A percentile compares a stretch with the other conserved stretches of the same genome.
These are phyloP conservation scores for Lasioglossum pauxillum DNA, from an alignment of 2,888 invertebrate genomes.

Conservation along the genomic window DNA sequence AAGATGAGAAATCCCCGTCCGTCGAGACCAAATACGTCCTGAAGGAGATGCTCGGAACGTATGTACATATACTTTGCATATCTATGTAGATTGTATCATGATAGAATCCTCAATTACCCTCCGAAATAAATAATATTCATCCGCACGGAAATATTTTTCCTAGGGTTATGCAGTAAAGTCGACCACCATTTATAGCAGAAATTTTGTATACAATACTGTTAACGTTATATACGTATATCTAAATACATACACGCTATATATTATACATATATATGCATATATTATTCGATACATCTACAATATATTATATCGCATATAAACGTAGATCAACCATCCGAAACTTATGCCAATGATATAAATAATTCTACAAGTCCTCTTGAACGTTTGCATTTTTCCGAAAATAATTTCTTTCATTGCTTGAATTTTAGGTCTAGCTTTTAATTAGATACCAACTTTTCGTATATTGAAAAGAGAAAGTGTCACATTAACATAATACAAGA, in stretches of 20 bases:
- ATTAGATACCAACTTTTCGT: neutral
- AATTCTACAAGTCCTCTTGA: neutral
- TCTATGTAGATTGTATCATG: neutral
- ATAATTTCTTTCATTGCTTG: neutral
- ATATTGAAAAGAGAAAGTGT: neutral
- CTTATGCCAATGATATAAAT: conserved; percentile 9
- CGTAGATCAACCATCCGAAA: neutral
- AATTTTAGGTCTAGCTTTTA: neutral
- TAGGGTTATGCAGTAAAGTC: neutral
- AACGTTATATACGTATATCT: neutral
- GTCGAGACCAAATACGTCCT: conserved; percentile 96
- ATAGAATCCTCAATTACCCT: neutral
- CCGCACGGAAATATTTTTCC: neutral
- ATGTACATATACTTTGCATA: conserved; percentile 83
- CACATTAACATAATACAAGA: neutral
- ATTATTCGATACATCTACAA: neutral
- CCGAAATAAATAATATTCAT: neutral
- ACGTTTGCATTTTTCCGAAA: neutral
- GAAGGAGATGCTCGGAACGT: conserved; percentile 96
- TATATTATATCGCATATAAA: neutral
- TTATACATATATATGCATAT: neutral
- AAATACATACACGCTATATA: neutral
- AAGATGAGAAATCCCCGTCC: conserved; percentile 92
- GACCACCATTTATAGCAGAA: neutral
- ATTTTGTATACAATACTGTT: conserved; percentile 5